Percentiles rank a stretch among this genome's conserved stretches.
Evolutionary conservation across 2,888 invertebrate genomes (phyloP).

Genomic region (Callosobruchus maculatus): DNA sequence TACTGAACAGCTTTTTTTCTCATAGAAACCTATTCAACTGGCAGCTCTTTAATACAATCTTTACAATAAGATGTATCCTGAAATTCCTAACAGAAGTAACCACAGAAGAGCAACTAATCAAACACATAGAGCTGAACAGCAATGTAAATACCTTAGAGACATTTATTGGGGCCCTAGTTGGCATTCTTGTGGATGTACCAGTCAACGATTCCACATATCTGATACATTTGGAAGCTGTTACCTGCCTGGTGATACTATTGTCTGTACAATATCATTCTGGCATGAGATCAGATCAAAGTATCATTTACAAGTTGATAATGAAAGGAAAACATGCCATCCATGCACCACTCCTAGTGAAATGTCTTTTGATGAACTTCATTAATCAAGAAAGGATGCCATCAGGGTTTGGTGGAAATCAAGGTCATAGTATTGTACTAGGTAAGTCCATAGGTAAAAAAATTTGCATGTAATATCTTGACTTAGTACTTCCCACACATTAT

Average conservation of each 20-base stretch:
- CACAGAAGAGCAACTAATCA: constrained; percentile 81
- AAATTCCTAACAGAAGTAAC: constrained; percentile 91
- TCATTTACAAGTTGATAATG: constrained; percentile 68
- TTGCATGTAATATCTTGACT: no score
- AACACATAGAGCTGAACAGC: constrained; percentile 68
- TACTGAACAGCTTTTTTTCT: constrained; percentile 25
- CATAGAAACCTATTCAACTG: constrained; percentile 76
- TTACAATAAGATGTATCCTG: constrained; percentile 77
- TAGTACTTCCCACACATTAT: no score
- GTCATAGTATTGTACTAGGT: constrained; percentile 76
- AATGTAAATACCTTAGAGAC: constrained; percentile 58
- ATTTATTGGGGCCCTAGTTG: constrained; percentile 72
- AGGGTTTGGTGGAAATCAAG: constrained; percentile 58
- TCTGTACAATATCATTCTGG: constrained; percentile 82
- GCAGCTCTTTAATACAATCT: constrained; percentile 92
- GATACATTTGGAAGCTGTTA: constrained; percentile 83
- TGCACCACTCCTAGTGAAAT: constrained; percentile 75
- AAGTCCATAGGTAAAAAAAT: constrained; percentile 15
- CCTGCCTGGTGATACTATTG: constrained; percentile 79
- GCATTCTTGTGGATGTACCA: constrained; percentile 78
- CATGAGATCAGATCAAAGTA: constrained; percentile 61
- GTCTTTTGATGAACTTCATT: constrained; percentile 73
- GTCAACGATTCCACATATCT: constrained; percentile 80
- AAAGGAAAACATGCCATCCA: constrained; percentile 69
- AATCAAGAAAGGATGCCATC: constrained; percentile 66